Conservation (phyloP, 2,888 invertebrate species). For the Hecatera dysodea region DNA sequence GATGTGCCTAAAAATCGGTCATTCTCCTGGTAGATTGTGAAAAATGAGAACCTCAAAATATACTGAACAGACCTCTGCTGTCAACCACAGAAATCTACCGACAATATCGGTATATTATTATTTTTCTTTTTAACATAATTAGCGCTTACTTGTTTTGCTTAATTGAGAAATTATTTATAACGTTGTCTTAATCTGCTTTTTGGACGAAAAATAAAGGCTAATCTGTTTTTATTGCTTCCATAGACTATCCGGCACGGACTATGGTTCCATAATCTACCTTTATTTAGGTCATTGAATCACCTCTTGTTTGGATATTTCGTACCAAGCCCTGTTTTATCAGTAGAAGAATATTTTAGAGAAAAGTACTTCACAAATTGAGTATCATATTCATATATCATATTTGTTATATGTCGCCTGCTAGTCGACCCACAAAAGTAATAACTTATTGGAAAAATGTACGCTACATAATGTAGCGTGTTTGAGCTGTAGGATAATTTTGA, state of each 20-base stretch:
- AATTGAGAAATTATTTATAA: not conserved
- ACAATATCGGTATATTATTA: not conserved
- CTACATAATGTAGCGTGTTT: too few species aligned
- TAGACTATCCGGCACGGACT: not conserved
- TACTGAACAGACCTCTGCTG: not conserved
- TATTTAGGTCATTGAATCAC: conserved; percentile 2
- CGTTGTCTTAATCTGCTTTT: too few species aligned
- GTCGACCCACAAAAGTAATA: too few species aligned
- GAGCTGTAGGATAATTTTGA: not conserved
- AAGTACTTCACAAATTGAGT: not conserved
- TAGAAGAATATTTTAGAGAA: not conserved
- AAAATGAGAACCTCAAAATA: not conserved
- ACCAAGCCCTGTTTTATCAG: not conserved
- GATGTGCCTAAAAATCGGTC: not conserved
- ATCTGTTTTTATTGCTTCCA: not conserved
- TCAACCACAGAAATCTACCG: too few species aligned
- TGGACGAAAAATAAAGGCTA: not conserved
- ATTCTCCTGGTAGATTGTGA: not conserved
- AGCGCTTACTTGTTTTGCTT: not conserved
- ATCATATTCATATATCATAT: too few species aligned
- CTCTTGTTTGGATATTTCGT: not conserved
- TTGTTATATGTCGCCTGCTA: too few species aligned
- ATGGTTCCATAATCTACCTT: not conserved
- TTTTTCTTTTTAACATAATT: not conserved
- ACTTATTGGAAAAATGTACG: too few species aligned